These are phyloP conservation scores for Andrena cerasifolii DNA, from an alignment of 1,140 invertebrate genomes.

Conservation along the genomic window DNA sequence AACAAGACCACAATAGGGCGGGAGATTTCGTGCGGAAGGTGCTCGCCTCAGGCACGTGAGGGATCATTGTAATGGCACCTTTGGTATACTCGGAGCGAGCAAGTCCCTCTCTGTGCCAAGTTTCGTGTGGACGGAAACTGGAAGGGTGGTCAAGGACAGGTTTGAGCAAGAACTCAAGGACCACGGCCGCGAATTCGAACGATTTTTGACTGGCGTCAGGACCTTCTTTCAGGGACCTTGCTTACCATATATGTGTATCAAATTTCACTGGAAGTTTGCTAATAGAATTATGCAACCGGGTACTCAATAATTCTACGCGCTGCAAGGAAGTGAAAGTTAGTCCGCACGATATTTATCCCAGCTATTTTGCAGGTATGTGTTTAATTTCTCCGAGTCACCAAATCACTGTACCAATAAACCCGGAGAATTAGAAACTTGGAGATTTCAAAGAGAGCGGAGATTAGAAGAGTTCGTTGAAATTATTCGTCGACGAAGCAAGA, in stretches of 20 bases:
- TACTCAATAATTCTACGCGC: too few relatives aligned
- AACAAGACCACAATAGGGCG: background rate
- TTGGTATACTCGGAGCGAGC: background rate
- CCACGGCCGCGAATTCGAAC: background rate
- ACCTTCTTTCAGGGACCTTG: background rate
- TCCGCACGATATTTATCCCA: background rate
- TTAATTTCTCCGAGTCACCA: too few relatives aligned
- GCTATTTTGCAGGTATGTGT: background rate
- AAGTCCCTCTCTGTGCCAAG: background rate
- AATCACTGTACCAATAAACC: too few relatives aligned
- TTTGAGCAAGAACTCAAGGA: background rate
- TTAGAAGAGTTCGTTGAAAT: too few relatives aligned
- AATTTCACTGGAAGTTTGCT: too few relatives aligned
- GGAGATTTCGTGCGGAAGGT: background rate
- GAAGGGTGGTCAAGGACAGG: slow-evolving; percentile 5
- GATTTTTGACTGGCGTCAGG: background rate
- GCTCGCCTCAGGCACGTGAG: slow-evolving; percentile 15
- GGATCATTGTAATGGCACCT: slow-evolving; percentile 30
- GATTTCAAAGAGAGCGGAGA: too few relatives aligned
- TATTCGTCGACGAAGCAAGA: too few relatives aligned
- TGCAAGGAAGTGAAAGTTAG: too few relatives aligned
- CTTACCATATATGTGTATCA: too few relatives aligned
- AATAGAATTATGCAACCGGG: too few relatives aligned
- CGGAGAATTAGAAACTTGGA: too few relatives aligned
- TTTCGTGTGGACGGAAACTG: background rate